Conservation (phyloP, 2,888 invertebrate genomes). For the Drosophila parthenogenetica region DNA sequence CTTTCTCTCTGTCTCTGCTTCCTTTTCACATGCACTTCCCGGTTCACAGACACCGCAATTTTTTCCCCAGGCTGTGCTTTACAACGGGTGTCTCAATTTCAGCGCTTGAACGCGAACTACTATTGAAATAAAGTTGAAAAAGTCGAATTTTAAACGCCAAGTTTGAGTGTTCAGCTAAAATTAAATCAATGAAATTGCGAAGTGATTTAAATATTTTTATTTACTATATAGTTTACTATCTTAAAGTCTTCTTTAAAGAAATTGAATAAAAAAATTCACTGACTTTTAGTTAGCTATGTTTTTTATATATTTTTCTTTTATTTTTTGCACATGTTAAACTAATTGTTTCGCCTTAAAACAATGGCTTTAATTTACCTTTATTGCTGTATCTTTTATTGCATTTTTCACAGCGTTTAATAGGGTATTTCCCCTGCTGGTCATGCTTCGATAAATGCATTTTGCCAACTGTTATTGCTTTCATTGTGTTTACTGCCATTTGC, state of each 20-base stretch:
- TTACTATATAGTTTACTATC: too few relatives aligned
- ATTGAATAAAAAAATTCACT: too few relatives aligned
- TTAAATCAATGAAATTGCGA: too few relatives aligned
- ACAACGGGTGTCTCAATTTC: not conserved
- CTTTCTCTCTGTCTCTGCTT: not conserved
- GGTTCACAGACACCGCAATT: slow-evolving; percentile 10
- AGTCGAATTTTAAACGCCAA: too few relatives aligned
- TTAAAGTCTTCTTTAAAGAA: too few relatives aligned
- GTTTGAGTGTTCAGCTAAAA: too few relatives aligned
- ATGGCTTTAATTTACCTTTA: too few relatives aligned
- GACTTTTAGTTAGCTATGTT: too few relatives aligned
- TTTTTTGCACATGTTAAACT: too few relatives aligned
- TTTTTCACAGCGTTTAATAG: not conserved
- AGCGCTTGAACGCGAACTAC: not conserved
- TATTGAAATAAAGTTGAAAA: not conserved
- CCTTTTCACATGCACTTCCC: slow-evolving; percentile 7
- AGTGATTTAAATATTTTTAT: too few relatives aligned
- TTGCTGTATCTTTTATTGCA: not conserved
- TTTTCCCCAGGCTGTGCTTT: not conserved
- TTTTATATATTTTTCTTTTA: too few relatives aligned
- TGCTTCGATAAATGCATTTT: not conserved
- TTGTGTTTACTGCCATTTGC: slow-evolving; percentile 52
- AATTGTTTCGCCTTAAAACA: too few relatives aligned
- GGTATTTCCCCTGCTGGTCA: slow-evolving; percentile 22
- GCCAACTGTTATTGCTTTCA: slow-evolving; percentile 24